phyloP scores from a whole-genome alignment of 2,797 vertebrate species.

The Lagorchestes hirsutus region DNA sequence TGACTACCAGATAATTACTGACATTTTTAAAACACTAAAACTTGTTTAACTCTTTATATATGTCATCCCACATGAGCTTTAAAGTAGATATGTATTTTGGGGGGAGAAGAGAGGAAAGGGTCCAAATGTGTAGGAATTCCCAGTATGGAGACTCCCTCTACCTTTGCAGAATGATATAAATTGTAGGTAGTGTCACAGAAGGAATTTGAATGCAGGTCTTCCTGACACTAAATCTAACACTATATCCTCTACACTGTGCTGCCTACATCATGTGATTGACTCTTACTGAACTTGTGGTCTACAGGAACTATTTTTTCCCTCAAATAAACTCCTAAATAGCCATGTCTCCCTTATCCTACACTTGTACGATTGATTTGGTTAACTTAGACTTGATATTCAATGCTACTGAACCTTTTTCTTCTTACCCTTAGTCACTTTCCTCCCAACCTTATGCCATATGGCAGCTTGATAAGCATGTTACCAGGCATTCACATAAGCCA shows the following conservation, averaged over 20 bases:
- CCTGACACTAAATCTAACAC: neutral
- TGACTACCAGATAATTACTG: neutral
- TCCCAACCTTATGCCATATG: neutral
- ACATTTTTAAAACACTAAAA: neutral
- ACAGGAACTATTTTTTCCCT: neutral
- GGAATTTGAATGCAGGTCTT: neutral
- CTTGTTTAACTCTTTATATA: neutral
- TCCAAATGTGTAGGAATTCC: no score
- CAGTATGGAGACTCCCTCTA: neutral
- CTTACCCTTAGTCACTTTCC: neutral
- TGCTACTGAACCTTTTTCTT: neutral
- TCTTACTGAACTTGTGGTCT: neutral
- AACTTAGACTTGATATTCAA: neutral
- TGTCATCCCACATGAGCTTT: neutral
- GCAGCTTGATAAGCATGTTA: neutral
- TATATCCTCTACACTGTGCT: neutral
- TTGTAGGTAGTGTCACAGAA: neutral
- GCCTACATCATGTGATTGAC: neutral
- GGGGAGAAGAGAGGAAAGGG: no score
- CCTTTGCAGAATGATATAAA: neutral
- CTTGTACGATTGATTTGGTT: neutral
- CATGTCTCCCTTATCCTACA: neutral
- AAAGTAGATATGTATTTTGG: neutral
- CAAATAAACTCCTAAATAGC: neutral
- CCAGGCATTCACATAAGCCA: neutral